Evolutionary conservation across 2,113 vertebrate genomes (phyloP).

Genomic region (Corvus hawaiiensis): DNA sequence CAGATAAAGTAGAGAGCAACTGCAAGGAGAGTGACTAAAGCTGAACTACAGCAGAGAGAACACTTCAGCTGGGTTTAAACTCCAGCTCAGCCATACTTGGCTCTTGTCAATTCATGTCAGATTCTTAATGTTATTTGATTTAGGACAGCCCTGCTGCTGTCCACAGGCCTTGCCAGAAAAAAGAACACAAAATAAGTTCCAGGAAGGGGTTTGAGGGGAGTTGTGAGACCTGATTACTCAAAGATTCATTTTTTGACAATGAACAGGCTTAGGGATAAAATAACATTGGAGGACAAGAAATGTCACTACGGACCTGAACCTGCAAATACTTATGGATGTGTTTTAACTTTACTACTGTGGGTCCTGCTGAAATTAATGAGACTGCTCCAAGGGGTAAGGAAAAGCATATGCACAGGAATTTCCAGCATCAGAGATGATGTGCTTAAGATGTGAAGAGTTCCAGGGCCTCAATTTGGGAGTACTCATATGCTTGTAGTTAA

Average conservation of each 20-base stretch:
- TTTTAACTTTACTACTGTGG: conserved; percentile 63
- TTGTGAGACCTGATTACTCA: conserved; percentile 41
- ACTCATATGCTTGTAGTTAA: conserved; percentile 55
- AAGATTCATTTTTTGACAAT: conserved; percentile 53
- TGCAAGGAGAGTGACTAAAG: not conserved
- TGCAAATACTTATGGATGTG: conserved; percentile 52
- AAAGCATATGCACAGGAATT: conserved; percentile 51
- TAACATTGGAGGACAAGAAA: conserved; percentile 2
- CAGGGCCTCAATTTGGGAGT: conserved; percentile 50
- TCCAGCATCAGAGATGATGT: conserved; percentile 7
- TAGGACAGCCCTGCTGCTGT: conserved; percentile 56
- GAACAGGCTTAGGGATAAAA: conserved; percentile 58
- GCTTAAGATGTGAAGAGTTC: conserved; percentile 34
- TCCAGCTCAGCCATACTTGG: conserved; percentile 35
- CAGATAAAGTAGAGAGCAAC: not conserved
- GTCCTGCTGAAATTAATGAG: conserved; percentile 58
- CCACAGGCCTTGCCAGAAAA: conserved; percentile 56
- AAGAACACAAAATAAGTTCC: conserved; percentile 47
- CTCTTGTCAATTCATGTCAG: conserved; percentile 52
- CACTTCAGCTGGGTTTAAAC: conserved; percentile 10
- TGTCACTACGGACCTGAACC: conserved; percentile 17
- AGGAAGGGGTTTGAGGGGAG: conserved; percentile 36
- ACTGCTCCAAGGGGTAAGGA: conserved; percentile 48
- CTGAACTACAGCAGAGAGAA: not conserved
- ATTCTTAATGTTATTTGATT: conserved; percentile 54